Evolutionary conservation across 2,888 invertebrate genomes (phyloP).

Genomic region (Galerucella calmariensis): DNA sequence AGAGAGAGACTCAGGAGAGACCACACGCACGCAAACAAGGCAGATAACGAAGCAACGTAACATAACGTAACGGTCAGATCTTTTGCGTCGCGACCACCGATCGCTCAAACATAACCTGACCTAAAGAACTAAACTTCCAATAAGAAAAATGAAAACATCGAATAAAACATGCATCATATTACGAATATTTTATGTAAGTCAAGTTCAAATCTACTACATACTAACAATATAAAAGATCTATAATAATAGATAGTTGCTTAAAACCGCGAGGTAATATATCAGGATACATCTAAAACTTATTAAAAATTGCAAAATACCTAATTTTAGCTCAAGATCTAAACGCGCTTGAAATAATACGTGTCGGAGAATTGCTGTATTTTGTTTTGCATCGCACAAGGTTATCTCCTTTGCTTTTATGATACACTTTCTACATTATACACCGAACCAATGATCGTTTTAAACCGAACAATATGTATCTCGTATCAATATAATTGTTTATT

Average conservation of each 20-base stretch:
- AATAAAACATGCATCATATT: background rate
- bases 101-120: too few relatives aligned
- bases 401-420: background rate
- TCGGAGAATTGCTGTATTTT: background rate
- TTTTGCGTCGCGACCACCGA: too few relatives aligned
- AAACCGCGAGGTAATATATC: background rate
- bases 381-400: conserved; percentile 12
- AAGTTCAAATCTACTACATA: conserved; percentile 2
- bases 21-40: too few relatives aligned
- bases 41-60: too few relatives aligned
- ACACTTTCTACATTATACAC: background rate
- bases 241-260: background rate
- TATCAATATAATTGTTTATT: too few relatives aligned
- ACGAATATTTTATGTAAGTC: background rate
- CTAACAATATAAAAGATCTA: background rate
- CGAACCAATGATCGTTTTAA: background rate
- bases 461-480: too few relatives aligned
- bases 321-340: background rate
- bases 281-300: background rate
- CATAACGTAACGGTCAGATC: too few relatives aligned
- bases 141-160: too few relatives aligned
- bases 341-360: background rate
- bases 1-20: too few relatives aligned
- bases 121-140: too few relatives aligned
- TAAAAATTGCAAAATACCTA: conserved; percentile 2